Conservation (phyloP, 2,113 vertebrate species). For the Periophthalmodon schlosseri region DNA sequence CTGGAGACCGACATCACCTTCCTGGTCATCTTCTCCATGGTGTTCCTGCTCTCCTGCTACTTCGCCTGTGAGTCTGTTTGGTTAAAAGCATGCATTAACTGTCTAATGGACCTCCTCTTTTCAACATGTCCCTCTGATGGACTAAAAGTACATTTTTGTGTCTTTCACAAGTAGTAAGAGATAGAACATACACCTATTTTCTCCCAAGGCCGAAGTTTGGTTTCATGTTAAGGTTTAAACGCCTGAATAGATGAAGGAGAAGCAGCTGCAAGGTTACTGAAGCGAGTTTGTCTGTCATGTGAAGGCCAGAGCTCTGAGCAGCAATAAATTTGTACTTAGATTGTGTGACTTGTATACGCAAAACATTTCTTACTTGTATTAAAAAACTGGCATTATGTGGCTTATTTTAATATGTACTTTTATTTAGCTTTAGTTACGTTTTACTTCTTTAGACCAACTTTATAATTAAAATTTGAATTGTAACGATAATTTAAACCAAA, state of each 20-base stretch:
- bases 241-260: conserved; percentile 39
- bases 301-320: conserved; percentile 40
- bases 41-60: conserved; percentile 89
- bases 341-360: background rate
- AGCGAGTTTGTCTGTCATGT: conserved; percentile 20
- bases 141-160: conserved; percentile 57
- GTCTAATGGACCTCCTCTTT: conserved; percentile 27
- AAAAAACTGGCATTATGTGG: background rate
- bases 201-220: background rate
- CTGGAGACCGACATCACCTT: conserved; percentile 93
- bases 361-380: background rate
- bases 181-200: conserved; percentile 14
- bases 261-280: conserved; percentile 30
- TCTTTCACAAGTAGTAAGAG: conserved; percentile 45
- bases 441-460: too few relatives aligned
- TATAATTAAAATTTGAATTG: too few relatives aligned
- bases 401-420: too few relatives aligned
- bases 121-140: conserved; percentile 56
- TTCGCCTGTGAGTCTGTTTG: conserved; percentile 86
- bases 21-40: conserved; percentile 85
- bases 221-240: conserved; percentile 38
- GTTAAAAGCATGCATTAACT: conserved; percentile 16
- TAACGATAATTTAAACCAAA: too few relatives aligned
- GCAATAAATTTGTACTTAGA: conserved; percentile 3
- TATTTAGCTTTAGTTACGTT: too few relatives aligned